Evolutionary conservation across 2,797 vertebrate genomes (phyloP).

Genomic region (Pyrrhura leucotis): DNA sequence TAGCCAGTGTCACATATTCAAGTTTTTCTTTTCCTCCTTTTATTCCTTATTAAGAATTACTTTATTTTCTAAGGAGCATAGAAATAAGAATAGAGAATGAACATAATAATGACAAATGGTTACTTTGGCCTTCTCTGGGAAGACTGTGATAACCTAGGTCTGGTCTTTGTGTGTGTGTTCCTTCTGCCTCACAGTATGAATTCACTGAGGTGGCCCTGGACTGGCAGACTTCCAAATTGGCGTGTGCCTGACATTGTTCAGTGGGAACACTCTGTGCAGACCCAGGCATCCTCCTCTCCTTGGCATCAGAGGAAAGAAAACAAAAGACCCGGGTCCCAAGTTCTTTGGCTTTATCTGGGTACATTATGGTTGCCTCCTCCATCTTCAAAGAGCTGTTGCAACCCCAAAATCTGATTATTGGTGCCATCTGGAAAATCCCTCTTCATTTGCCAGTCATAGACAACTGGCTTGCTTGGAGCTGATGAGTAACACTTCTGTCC

Average conservation of each 20-base stretch:
- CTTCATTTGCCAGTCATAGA: neutral
- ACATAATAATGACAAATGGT: constrained; percentile 75
- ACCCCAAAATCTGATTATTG: neutral
- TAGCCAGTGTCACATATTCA: constrained; percentile 7
- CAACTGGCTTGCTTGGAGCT: neutral
- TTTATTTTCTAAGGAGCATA: constrained; percentile 28
- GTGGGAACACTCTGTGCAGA: constrained; percentile 71
- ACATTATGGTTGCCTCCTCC: neutral
- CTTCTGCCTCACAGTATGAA: constrained; percentile 20
- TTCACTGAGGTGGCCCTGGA: constrained; percentile 33
- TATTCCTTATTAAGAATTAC: neutral
- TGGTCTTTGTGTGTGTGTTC: constrained; percentile 54
- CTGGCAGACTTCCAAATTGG: constrained; percentile 73
- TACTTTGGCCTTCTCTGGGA: constrained; percentile 67
- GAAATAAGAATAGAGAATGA: constrained; percentile 61
- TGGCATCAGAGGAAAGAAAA: constrained; percentile 45
- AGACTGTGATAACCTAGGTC: constrained; percentile 71
- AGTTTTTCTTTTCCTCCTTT: neutral
- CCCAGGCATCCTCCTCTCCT: constrained; percentile 72
- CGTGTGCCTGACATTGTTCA: constrained; percentile 79
- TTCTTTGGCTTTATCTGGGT: constrained; percentile 46
- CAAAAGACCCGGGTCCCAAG: constrained; percentile 41
- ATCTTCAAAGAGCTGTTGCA: constrained; percentile 44
- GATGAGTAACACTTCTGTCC: neutral
- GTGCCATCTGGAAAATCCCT: constrained; percentile 11